Conservation (phyloP, 2,113 vertebrate genomes). For the Scophthalmus maximus region DNA sequence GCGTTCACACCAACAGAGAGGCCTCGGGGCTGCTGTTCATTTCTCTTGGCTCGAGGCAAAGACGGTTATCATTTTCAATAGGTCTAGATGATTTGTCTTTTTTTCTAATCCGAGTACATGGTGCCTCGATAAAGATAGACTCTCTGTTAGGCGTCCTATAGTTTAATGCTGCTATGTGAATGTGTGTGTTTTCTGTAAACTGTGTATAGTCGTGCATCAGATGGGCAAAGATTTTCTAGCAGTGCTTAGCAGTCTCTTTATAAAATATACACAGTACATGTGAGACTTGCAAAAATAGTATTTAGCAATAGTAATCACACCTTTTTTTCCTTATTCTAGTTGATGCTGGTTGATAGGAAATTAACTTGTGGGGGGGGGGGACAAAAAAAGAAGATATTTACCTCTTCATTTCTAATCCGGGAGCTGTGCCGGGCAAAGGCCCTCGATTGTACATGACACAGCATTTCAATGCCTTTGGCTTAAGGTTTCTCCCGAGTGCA, state of each 20-base stretch:
- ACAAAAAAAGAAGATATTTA: slow-evolving; percentile 76
- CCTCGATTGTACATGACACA: slow-evolving; percentile 69
- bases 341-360: slow-evolving; percentile 70
- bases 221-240: slow-evolving; percentile 56
- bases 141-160: slow-evolving; percentile 41
- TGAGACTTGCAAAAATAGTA: slow-evolving; percentile 74
- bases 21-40: slow-evolving; percentile 28
- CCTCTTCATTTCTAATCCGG: slow-evolving; percentile 68
- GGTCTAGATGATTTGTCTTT: slow-evolving; percentile 18
- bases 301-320: slow-evolving; percentile 81
- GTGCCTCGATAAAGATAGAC: slow-evolving; percentile 64
- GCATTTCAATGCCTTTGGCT: slow-evolving; percentile 62
- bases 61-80: slow-evolving; percentile 32
- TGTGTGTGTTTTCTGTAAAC: slow-evolving; percentile 41
- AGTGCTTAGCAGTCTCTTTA: slow-evolving; percentile 64
- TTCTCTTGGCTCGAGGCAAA: slow-evolving; percentile 8
- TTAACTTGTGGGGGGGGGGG: slow-evolving; percentile 70
- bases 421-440: slow-evolving; percentile 68
- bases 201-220: slow-evolving; percentile 53
- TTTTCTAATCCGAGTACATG: slow-evolving; percentile 41
- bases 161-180: slow-evolving; percentile 59
- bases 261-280: slow-evolving; percentile 58
- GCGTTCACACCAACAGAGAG: slow-evolving; percentile 14
- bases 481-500: slow-evolving; percentile 58
- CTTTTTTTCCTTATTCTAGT: slow-evolving; percentile 71